These are phyloP conservation scores for Apaloderma vittatum DNA, from an alignment of 2,113 vertebrate species.

Conservation along the genomic window DNA sequence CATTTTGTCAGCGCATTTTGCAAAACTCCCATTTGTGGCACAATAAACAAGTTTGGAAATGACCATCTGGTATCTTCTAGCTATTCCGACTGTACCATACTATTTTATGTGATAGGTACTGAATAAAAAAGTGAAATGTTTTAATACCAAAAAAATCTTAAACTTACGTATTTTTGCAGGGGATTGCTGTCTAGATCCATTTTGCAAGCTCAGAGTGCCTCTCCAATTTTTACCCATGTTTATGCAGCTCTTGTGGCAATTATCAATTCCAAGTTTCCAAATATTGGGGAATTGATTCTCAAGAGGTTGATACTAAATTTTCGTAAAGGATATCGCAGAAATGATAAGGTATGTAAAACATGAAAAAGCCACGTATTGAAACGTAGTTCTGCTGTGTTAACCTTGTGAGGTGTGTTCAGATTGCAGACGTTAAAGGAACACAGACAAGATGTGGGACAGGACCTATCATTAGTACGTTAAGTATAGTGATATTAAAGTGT, in stretches of 20 bases:
- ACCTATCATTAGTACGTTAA: background rate
- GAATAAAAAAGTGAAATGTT: background rate
- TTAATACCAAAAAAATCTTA: background rate
- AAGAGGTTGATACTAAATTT: conserved; percentile 95
- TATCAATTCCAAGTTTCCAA: conserved; percentile 98
- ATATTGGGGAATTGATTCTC: conserved; percentile 96
- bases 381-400: background rate
- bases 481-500: background rate
- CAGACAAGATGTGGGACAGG: fast-evolving
- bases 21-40: background rate
- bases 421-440: background rate
- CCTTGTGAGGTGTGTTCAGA: background rate
- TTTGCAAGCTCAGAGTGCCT: conserved; percentile 94
- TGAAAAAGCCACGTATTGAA: background rate
- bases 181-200: conserved; percentile 91
- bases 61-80: background rate
- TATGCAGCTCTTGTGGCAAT: conserved; percentile 95
- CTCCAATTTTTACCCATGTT: conserved; percentile 97
- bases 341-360: conserved; percentile 89
- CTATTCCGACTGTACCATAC: background rate
- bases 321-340: conserved; percentile 95
- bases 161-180: conserved; percentile 64
- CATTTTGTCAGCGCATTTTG: background rate
- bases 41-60: background rate
- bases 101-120: background rate